Conservation (phyloP, 1,140 invertebrate genomes). For the Saccostrea cuccullata region DNA sequence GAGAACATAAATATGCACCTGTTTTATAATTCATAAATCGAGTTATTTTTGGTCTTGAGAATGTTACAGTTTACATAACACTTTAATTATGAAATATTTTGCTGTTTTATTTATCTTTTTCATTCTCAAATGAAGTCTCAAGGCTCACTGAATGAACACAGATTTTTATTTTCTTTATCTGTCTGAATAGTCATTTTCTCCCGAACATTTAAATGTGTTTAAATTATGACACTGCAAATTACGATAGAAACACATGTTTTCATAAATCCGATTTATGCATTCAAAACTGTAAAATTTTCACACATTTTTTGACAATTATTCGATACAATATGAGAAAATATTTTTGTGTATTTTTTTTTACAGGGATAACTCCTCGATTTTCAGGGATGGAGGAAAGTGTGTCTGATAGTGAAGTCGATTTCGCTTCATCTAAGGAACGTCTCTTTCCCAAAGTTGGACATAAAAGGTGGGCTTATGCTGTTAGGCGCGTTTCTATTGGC, state of each 20-base stretch:
- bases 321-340: background rate
- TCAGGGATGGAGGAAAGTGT: conserved; percentile 56
- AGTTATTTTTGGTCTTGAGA: background rate
- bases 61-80: background rate
- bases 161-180: background rate
- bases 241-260: background rate
- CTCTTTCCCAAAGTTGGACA: conserved; percentile 44
- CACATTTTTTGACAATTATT: background rate
- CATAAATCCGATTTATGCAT: background rate
- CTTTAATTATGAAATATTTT: background rate
- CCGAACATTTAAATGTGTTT: background rate
- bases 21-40: background rate
- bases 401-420: conserved; percentile 57
- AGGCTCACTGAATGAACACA: background rate
- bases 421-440: conserved; percentile 40
- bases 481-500: conserved; percentile 56
- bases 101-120: background rate
- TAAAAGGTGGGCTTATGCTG: conserved; percentile 52
- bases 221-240: conserved; percentile 8
- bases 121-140: background rate
- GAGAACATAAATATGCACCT: background rate
- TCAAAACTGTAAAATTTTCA: background rate
- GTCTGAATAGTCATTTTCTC: background rate
- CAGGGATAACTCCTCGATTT: background rate
- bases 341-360: conserved; percentile 8